Evolutionary conservation across 2,888 invertebrate genomes (phyloP).

Genomic region (Nezara viridula): DNA sequence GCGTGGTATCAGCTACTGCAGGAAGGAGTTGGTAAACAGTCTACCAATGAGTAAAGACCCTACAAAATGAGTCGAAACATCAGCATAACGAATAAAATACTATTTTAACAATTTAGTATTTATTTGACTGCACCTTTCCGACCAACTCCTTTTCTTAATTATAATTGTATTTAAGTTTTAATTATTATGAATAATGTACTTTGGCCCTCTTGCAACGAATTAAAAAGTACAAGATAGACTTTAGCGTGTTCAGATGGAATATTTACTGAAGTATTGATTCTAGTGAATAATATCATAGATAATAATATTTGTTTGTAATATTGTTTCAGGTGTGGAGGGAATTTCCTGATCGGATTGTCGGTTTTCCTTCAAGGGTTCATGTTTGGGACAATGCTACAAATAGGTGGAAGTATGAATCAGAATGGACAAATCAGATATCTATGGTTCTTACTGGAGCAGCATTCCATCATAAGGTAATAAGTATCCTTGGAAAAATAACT

Average conservation of each 20-base stretch:
- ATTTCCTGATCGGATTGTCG: conserved; percentile 95
- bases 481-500: not conserved
- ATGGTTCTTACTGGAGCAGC: conserved; percentile 97
- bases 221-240: not conserved
- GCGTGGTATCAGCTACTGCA: no score
- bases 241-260: not conserved
- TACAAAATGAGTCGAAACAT: no score
- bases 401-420: conserved; percentile 94
- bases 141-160: not conserved
- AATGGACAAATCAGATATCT: conserved; percentile 97
- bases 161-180: not conserved
- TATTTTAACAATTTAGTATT: no score
- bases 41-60: no score
- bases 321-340: conserved; percentile 90
- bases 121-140: no score
- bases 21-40: no score
- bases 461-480: conserved; percentile 89
- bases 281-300: not conserved
- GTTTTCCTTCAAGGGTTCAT: conserved; percentile 95
- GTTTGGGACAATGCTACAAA: conserved; percentile 90
- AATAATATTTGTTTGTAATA: not conserved
- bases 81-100: no score
- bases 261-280: not conserved
- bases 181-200: not conserved
- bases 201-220: not conserved